Percentiles rank a stretch among this genome's conserved stretches.
Evolutionary conservation across 2,797 vertebrate genomes (phyloP).

Genomic region (Enteromius thamalakanensis): DNA sequence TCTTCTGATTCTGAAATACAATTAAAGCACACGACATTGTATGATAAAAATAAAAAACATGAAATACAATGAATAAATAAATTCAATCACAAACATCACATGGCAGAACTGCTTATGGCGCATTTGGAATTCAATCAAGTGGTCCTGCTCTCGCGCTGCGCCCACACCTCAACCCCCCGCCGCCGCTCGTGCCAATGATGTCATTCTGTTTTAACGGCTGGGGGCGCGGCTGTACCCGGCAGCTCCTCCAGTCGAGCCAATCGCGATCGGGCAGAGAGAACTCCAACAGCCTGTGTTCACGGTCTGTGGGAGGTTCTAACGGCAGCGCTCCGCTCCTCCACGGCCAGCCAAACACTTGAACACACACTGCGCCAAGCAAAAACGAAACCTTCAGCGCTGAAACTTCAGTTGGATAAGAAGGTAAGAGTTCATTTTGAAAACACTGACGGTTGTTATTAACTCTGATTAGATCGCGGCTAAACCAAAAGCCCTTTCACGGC

Average conservation of each 20-base stretch:
- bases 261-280: constrained; percentile 57
- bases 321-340: constrained; percentile 51
- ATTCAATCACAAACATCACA: too few relatives aligned
- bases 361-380: constrained; percentile 60
- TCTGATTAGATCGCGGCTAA: constrained; percentile 16
- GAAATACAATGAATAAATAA: too few relatives aligned
- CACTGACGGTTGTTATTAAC: not conserved
- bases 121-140: constrained; percentile 9
- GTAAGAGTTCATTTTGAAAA: constrained; percentile 51
- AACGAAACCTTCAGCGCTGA: constrained; percentile 11
- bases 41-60: too few relatives aligned
- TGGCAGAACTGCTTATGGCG: not conserved
- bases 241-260: constrained; percentile 68
- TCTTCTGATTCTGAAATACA: too few relatives aligned
- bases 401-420: constrained; percentile 50
- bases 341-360: constrained; percentile 53
- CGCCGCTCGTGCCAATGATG: constrained; percentile 68
- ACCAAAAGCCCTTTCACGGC: constrained; percentile 23
- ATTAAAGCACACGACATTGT: too few relatives aligned
- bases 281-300: constrained; percentile 53
- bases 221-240: constrained; percentile 62
- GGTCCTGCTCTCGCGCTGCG: constrained; percentile 22
- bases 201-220: constrained; percentile 71
- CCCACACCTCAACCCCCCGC: constrained; percentile 30
- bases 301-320: constrained; percentile 67